Percentiles rank a stretch among this genome's conserved stretches.
These are phyloP conservation scores for Hylaeus anthracinus DNA, from an alignment of 1,140 invertebrate genomes.

Conservation along the genomic window DNA sequence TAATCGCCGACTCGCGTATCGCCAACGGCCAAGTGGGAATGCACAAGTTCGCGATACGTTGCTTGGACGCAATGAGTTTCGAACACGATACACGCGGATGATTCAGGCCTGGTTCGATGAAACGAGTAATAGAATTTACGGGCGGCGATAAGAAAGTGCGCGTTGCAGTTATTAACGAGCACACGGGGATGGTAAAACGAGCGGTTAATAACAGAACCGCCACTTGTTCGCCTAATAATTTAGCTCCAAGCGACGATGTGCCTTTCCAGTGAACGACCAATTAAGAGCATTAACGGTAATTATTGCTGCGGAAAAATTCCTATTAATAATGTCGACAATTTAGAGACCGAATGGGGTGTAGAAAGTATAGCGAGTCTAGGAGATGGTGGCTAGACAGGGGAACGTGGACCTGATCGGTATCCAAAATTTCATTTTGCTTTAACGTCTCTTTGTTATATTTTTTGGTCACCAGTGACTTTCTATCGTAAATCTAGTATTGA, in stretches of 20 bases:
- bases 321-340: too few relatives aligned
- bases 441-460: too few relatives aligned
- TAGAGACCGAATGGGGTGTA: too few relatives aligned
- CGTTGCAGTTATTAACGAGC: neutral
- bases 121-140: neutral
- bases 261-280: neutral
- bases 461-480: too few relatives aligned
- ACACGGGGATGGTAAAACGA: neutral
- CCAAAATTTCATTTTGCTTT: too few relatives aligned
- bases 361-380: too few relatives aligned
- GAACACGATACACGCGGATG: neutral
- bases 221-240: neutral
- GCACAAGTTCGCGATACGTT: neutral
- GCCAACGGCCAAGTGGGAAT: neutral
- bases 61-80: neutral
- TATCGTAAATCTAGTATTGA: too few relatives aligned
- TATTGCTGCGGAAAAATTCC: neutral
- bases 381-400: too few relatives aligned
- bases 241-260: neutral
- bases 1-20: neutral
- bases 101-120: neutral
- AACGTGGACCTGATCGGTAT: too few relatives aligned
- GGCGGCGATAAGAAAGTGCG: constrained; percentile 6
- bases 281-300: neutral
- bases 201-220: neutral